Base-by-base conservation (phyloP, 2,113 vertebrate species). In the Pygoscelis antarcticus region DNA sequence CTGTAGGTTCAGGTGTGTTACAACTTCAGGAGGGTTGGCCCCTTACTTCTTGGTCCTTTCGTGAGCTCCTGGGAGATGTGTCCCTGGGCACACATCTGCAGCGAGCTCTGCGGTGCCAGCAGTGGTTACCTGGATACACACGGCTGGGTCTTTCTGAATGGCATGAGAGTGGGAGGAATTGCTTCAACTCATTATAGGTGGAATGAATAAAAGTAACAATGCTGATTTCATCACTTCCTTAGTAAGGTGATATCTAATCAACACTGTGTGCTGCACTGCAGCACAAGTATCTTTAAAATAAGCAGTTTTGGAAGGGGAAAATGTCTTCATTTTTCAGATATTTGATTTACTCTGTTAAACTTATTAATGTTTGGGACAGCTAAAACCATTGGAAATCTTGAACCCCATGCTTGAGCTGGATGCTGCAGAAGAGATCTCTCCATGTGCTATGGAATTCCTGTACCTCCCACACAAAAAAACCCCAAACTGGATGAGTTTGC, bases 41-140 rank as follows among this genome's bases (percentile, higher is more conserved):
- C 36, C 12, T 44, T 83, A 62, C 44, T 46, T 54, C 58, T 21
- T 4, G 32, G n/a, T 16, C 29, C 32, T 81, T 27, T 16, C 4
- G 1, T 22, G 27, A 74, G 72, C 69, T 34, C 8, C 0, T 4
- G 29, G 75, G 38, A 71, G 30, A 30, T 23, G 17, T 21, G 61
- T 95, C 65, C 78, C 54, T 36, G 62, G 68, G 54, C 57, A 49
- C 20, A 34, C 44, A 52, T 42, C 70, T 62, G 75, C 87, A 91
- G 65, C 0, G 1, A 82, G 72, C 83, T 60, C 69, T 60, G 89
- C 5, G 3, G 23, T 82, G 83, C 64, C 74, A 54, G 87, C 84
- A 22, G 34, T 23, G 66, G 87, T 95, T 97, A 94, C 96, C 90
- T 91, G 96, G 96, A 94, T 93, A 96, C 93, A 49, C 26, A 27